phyloP scores from a whole-genome alignment of 2,888 invertebrate species.

The Coenonympha arcania region DNA sequence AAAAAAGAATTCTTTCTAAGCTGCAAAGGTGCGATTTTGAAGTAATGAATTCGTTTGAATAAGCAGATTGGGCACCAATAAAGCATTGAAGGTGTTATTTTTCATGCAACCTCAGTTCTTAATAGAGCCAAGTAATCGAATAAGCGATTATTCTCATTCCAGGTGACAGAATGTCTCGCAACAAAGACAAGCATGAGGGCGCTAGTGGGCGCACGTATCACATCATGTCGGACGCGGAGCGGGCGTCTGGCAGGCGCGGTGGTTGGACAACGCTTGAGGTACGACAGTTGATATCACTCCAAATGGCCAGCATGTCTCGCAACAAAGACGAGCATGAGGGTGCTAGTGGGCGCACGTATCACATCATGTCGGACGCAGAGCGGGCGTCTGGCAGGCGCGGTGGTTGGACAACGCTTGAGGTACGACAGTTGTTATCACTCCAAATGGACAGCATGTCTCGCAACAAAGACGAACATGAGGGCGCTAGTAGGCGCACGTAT shows the following conservation, averaged over 20 bases:
- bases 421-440: slow-evolving; percentile 56
- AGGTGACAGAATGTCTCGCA: slow-evolving; percentile 79
- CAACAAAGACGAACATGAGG: no score
- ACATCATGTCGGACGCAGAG: slow-evolving; percentile 94
- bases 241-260: slow-evolving; percentile 92
- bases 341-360: slow-evolving; percentile 86
- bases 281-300: slow-evolving; percentile 31
- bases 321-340: slow-evolving; percentile 93
- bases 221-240: slow-evolving; percentile 94
- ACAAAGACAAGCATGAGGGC: slow-evolving; percentile 93
- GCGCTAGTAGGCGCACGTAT: no score
- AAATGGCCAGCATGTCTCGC: slow-evolving; percentile 80
- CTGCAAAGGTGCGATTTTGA: no score
- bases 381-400: slow-evolving; percentile 93
- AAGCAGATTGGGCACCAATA: no score
- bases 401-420: slow-evolving; percentile 93
- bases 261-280: slow-evolving; percentile 95
- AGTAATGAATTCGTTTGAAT: no score
- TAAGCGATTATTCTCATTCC: slow-evolving; percentile 26
- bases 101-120: no score
- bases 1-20: no score
- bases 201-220: slow-evolving; percentile 87
- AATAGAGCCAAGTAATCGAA: neutral
- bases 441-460: no score
- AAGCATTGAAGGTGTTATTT: no score